Percentiles rank a stretch among this genome's conserved stretches.
phyloP scores from a whole-genome alignment of 2,797 vertebrate genomes.

The Anolis apletophallus region DNA sequence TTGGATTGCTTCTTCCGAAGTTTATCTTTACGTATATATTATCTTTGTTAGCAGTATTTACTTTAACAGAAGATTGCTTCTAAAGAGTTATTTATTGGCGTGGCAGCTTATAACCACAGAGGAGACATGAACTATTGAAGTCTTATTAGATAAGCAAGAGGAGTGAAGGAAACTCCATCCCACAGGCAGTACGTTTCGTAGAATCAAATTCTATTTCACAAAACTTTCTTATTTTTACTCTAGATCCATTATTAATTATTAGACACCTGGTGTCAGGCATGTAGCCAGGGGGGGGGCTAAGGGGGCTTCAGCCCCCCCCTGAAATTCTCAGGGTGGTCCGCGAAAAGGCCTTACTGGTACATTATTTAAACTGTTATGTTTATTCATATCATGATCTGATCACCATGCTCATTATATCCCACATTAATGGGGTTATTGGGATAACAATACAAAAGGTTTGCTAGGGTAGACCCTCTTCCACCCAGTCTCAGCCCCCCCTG shows the following conservation, averaged over 20 bases:
- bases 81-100: conserved; percentile 13
- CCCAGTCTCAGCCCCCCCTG: too few species aligned
- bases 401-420: too few species aligned
- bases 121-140: conserved; percentile 15
- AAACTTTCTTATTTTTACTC: not conserved
- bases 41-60: conserved; percentile 28
- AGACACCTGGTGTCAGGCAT: too few species aligned
- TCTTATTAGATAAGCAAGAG: conserved; percentile 8
- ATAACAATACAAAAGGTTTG: too few species aligned
- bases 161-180: not conserved
- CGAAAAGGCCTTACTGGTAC: too few species aligned
- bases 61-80: conserved; percentile 9
- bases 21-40: not conserved
- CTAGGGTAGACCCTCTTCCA: too few species aligned
- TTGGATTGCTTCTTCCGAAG: conserved; percentile 34
- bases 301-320: too few species aligned
- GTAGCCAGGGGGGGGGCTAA: too few species aligned
- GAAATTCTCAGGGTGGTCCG: too few species aligned
- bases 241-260: conserved; percentile 44
- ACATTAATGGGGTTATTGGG: too few species aligned
- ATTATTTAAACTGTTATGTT: too few species aligned
- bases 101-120: conserved; percentile 27
- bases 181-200: not conserved
- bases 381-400: too few species aligned
- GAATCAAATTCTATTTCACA: not conserved